Evolutionary conservation across 2,888 invertebrate genomes (phyloP), one percentile per base, ranked within the genome.

Genomic region (Drosophila fulvimacula): DNA sequence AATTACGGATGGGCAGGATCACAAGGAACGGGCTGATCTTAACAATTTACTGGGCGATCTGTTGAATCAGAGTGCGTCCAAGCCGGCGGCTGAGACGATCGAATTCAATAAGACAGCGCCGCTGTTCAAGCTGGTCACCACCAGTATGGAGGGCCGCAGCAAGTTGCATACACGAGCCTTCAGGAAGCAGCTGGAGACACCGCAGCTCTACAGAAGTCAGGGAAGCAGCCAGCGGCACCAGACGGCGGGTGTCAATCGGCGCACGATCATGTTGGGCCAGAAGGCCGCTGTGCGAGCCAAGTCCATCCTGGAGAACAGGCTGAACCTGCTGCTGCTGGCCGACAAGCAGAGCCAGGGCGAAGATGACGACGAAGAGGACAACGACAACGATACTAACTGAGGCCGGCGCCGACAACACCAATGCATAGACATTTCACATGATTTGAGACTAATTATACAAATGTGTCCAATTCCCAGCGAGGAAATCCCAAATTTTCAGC

Each of bases 41-140:
- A 49, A 24, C 9, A 15, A 42, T 11, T 32, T 72, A 17, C 32
- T 67, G 30, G 46, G 59, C 9, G 73, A 72, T 73, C 49, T 72
- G 11, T 13, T 73, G 41, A 27, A 15, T 1, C 39, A 21, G 7
- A 39, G 32, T 1, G 6, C 49, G 10, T n/a, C 11, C 1, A 15
- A 10, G 4, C 19, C 41, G 10, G 10, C 10, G 3, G 2, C 7
- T 6, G 3, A 2, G 13, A n/a, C 36, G 9, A 57, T 58, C n/a
- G 36, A 73, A 13, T 73, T 53, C 32, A 46, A 44, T 0, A 73
- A 75, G 39, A 62, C 7, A 3, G 27, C 76, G 0, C 73, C 73
- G n/a, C 27, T 75, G 5, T 59, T 36, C n/a, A 53, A 69, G 21
- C 13, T 73, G 27, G 69, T 73, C 9, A n/a, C 56, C 2, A 59